These are phyloP conservation scores for Phycodurus eques DNA, from an alignment of 2,113 vertebrate genomes.

Conservation along the genomic window DNA sequence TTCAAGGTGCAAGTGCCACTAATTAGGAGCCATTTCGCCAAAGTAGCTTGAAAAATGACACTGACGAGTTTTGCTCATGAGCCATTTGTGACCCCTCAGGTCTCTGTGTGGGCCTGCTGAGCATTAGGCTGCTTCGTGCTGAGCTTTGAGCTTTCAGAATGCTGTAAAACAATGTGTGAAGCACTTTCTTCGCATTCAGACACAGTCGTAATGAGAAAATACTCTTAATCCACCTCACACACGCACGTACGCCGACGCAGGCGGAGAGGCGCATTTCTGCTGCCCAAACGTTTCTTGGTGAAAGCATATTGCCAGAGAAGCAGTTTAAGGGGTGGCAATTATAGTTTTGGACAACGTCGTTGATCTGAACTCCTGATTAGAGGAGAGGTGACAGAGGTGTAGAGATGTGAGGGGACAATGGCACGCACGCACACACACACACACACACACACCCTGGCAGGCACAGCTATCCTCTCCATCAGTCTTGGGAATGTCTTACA, in stretches of 20 bases:
- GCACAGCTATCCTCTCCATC: conserved; percentile 30
- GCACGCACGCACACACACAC: conserved; percentile 16
- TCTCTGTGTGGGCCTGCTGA: conserved; percentile 41
- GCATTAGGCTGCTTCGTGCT: conserved; percentile 66
- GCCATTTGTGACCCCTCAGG: conserved; percentile 40
- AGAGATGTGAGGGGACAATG: conserved; percentile 45
- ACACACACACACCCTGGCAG: conserved; percentile 23
- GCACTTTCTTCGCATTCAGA: conserved; percentile 69
- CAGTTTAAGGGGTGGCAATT: conserved; percentile 78
- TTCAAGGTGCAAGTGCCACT: neutral
- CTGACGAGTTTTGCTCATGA: conserved; percentile 21
- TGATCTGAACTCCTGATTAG: conserved; percentile 80
- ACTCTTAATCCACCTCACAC: conserved; percentile 70
- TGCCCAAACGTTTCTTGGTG: conserved; percentile 73
- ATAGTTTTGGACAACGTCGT: conserved; percentile 81
- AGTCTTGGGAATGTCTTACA: conserved; percentile 55
- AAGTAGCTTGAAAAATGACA: neutral
- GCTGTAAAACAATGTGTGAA: conserved; percentile 72
- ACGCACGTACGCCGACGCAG: conserved; percentile 44
- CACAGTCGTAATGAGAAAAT: conserved; percentile 73
- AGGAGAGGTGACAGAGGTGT: conserved; percentile 75
- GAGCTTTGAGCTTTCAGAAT: conserved; percentile 69
- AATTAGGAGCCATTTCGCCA: neutral
- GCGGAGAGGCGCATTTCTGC: conserved; percentile 69
- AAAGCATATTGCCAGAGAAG: conserved; percentile 75